A percentile compares a stretch with the other conserved stretches of the same genome.
Evolutionary conservation across 2,888 invertebrate species (phyloP).

Genomic region (Pterostichus niger): DNA sequence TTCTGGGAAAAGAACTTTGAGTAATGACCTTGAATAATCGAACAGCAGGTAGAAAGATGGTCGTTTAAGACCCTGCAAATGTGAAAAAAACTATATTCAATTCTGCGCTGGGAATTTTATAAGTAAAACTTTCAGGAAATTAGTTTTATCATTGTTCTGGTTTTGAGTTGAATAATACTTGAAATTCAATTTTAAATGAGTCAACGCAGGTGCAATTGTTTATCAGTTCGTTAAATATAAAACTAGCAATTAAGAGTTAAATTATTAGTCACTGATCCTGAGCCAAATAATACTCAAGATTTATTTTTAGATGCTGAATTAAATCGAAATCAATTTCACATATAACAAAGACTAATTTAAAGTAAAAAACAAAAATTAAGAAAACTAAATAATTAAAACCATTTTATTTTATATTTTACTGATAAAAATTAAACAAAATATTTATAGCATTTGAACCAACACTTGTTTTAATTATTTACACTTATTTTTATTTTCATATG

Average conservation of each 20-base stretch:
- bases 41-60: neutral
- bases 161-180: neutral
- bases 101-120: neutral
- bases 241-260: neutral
- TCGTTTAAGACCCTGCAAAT: neutral
- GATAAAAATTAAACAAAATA: no score
- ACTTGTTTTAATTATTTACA: no score
- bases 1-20: constrained; percentile 35
- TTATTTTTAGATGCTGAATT: neutral
- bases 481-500: no score
- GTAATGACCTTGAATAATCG: constrained; percentile 4
- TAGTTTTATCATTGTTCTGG: no score
- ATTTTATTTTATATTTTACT: no score
- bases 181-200: neutral
- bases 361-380: no score
- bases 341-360: no score
- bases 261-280: neutral
- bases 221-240: neutral
- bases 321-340: neutral
- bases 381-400: no score
- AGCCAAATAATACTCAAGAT: neutral
- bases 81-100: neutral
- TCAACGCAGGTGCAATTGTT: neutral
- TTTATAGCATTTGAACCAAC: no score
- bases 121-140: no score